A percentile compares a stretch with the other conserved stretches of the same genome.
These are phyloP conservation scores for Phycodurus eques DNA, from an alignment of 2,113 vertebrate species.

Conservation along the genomic window DNA sequence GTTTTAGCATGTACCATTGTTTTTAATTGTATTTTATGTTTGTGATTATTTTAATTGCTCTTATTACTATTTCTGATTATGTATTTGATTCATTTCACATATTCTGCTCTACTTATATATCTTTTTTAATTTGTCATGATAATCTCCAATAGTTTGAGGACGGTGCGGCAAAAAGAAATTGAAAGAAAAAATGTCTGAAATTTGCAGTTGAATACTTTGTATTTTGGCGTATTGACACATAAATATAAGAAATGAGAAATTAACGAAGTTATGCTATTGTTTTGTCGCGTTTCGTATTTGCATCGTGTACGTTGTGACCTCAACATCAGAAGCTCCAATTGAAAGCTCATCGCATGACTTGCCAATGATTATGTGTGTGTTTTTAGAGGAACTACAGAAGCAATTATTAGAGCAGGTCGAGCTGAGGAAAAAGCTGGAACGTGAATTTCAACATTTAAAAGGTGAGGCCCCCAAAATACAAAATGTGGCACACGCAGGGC, in stretches of 20 bases:
- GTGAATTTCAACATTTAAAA: constrained; percentile 96
- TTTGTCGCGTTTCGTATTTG: neutral
- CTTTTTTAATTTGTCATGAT: neutral
- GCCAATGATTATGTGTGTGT: neutral
- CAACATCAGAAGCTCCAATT: neutral
- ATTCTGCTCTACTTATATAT: neutral
- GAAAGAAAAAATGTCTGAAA: neutral
- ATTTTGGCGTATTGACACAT: neutral
- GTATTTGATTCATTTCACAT: neutral
- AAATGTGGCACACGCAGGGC: neutral
- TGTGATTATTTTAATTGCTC: neutral
- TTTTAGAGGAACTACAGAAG: constrained; percentile 91
- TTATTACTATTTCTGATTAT: neutral
- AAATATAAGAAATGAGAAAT: neutral
- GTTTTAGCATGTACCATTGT: constrained; percentile 8
- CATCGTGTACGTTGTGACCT: neutral
- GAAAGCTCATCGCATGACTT: neutral
- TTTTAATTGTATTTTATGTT: constrained; percentile 16
- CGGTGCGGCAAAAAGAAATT: neutral
- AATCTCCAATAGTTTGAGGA: neutral
- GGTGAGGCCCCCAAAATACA: constrained; percentile 69
- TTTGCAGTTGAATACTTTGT: neutral
- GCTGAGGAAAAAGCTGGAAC: constrained; percentile 92
- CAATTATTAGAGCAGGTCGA: constrained; percentile 94
- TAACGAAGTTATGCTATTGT: neutral